Percentiles rank a stretch among this genome's conserved stretches.
phyloP scores from a whole-genome alignment of 2,113 vertebrate genomes.

The Acanthochromis polyacanthus region DNA sequence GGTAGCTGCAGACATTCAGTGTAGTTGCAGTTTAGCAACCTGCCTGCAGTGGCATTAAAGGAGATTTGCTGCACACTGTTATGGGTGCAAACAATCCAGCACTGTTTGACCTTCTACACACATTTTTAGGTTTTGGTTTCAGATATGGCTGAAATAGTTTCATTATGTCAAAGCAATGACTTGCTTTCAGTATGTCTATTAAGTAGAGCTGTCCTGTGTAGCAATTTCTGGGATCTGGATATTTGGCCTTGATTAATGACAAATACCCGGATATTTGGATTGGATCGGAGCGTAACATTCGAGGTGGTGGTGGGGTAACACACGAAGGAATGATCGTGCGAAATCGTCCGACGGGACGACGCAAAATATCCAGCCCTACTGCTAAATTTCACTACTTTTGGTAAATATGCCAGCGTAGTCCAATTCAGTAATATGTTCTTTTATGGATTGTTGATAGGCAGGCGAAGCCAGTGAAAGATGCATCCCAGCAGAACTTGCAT shows the following conservation, averaged over 20 bases:
- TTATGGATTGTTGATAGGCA: constrained; percentile 80
- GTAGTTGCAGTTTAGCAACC: constrained; percentile 52
- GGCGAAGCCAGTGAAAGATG: constrained; percentile 81
- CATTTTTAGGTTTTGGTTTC: constrained; percentile 3
- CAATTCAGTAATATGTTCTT: neutral
- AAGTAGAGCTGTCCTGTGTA: too few relatives aligned
- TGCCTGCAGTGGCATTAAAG: constrained; percentile 55
- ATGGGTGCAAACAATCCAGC: constrained; percentile 51
- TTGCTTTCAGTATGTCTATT: constrained; percentile 16
- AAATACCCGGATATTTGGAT: too few relatives aligned
- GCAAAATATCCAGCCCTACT: too few relatives aligned
- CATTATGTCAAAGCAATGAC: neutral
- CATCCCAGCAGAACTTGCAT: constrained; percentile 81
- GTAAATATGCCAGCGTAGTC: constrained; percentile 1
- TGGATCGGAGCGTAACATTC: too few relatives aligned
- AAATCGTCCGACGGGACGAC: too few relatives aligned
- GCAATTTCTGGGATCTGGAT: too few relatives aligned
- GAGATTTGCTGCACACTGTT: constrained; percentile 56
- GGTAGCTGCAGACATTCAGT: constrained; percentile 51
- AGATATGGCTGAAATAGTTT: constrained; percentile 32
- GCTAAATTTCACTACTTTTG: constrained; percentile 9
- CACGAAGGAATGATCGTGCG: too few relatives aligned
- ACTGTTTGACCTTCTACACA: constrained; percentile 44
- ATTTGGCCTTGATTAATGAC: too few relatives aligned
- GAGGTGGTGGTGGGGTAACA: too few relatives aligned